Conservation (phyloP, 2,113 vertebrate species). For the Hystrix cristata region DNA sequence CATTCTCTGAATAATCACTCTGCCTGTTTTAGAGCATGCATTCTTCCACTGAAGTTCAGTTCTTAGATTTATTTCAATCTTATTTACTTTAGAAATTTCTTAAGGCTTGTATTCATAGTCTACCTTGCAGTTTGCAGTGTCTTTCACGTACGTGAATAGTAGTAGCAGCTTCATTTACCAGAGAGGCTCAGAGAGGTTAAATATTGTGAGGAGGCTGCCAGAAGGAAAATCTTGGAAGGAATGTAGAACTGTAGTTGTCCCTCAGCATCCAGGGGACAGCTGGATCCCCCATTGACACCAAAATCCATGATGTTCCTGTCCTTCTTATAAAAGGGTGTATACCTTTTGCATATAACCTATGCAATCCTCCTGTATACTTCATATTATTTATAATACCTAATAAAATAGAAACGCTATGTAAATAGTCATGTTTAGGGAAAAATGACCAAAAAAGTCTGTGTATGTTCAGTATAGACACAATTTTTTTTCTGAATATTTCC, state of each 20-base stretch:
- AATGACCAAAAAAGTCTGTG: background rate
- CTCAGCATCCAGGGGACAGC: background rate
- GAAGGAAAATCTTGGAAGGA: background rate
- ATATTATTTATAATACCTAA: background rate
- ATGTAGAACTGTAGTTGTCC: background rate
- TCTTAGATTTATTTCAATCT: background rate
- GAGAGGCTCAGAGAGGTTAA: background rate
- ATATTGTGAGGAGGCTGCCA: background rate
- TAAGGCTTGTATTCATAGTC: background rate
- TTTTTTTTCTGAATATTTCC: background rate
- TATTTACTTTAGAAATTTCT: background rate
- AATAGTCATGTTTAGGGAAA: background rate
- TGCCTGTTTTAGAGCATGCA: background rate
- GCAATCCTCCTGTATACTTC: background rate
- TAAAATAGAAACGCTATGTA: background rate
- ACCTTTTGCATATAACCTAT: background rate
- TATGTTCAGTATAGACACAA: background rate
- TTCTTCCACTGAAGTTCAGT: constrained; percentile 2
- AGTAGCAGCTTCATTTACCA: background rate
- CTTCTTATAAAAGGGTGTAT: background rate
- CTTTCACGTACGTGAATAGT: background rate
- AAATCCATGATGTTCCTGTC: background rate
- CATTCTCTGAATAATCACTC: background rate
- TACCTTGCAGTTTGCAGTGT: background rate
- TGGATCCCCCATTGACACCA: too few species aligned